These are phyloP conservation scores for Dryas iulia DNA, from an alignment of 1,140 invertebrate species.

Conservation along the genomic window DNA sequence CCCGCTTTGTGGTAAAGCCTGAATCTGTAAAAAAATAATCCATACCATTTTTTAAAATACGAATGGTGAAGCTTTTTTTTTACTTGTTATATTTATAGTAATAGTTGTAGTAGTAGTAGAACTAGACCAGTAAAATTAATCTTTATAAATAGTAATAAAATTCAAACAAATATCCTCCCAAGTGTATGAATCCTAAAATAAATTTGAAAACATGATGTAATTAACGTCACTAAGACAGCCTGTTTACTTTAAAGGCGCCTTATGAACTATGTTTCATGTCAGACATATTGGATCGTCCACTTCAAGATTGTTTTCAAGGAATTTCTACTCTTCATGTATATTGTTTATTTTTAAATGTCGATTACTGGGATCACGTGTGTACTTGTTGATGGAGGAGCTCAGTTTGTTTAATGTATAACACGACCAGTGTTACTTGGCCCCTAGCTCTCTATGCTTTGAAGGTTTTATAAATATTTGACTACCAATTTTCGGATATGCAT, in stretches of 20 bases:
- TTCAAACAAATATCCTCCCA: background rate
- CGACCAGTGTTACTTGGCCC: constrained; percentile 41
- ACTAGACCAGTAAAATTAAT: no score
- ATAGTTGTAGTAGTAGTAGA: background rate
- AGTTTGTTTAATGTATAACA: constrained; percentile 59
- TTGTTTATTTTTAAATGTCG: constrained; percentile 75
- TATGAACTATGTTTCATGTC: constrained; percentile 34
- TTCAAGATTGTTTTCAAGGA: constrained; percentile 55
- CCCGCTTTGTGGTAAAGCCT: no score
- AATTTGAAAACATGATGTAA: constrained; percentile 20
- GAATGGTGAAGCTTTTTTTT: no score
- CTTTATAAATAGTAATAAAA: background rate
- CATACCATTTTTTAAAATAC: no score
- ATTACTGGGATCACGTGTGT: constrained; percentile 57
- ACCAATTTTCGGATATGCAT: constrained; percentile 6
- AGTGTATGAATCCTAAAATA: constrained; percentile 7
- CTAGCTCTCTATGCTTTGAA: constrained; percentile 4
- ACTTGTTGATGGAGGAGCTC: constrained; percentile 59
- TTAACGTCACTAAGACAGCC: constrained; percentile 23
- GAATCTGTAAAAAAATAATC: no score
- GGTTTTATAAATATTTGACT: background rate
- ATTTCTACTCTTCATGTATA: constrained; percentile 47
- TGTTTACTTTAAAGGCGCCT: constrained; percentile 29
- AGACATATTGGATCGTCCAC: constrained; percentile 36
- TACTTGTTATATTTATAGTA: no score